Base-by-base conservation (phyloP, 2,113 vertebrate species). In the Eptesicus fuscus region DNA sequence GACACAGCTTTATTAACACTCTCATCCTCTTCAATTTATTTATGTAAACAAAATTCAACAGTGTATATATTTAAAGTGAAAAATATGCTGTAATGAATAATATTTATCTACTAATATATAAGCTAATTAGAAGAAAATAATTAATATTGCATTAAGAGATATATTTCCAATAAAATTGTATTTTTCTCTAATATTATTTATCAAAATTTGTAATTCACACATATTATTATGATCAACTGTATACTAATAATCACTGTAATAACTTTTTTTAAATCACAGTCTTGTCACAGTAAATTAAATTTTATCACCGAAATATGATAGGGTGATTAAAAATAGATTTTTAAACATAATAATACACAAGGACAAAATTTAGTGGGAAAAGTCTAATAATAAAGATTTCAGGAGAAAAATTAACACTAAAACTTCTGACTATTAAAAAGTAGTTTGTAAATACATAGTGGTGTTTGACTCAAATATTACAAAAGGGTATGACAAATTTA, bases 1-100 rank as follows among this genome's bases (percentile, higher is more conserved):
- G 69, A 92, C 20, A 63, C 11, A 74, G 30, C n/a, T 95, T 35
- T 47, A 87, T 56, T 74, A 93, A 95, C 35, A 89, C 32, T 93
- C 40, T 85, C 40, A 76, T 92, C 88, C 44, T 95, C 47, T 79
- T 86, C 79, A 89, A 80, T 2, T 76, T 88, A 82, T 42, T 88
- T 78, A 94, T 28, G 28, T 92, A 93, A 97, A 91, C 30, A 96
- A 96, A 86, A 84, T 82, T 67, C 86, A 40, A 94, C 49, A 91
- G 9, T 42, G 13, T 73, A 84, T n/a, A 49, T 53, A 78, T 42
- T 85, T 7, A 67, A 93, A 77, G 78, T 83, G 14, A 53, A 92
- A 83, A 79, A 69, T 56, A 92, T 65, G 37, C 37, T 86, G 18
- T n/a, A 85, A 70, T 44, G 12, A 83, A 49, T 65, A 91, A 61